A percentile compares a stretch with the other conserved stretches of the same genome.
These are phyloP conservation scores for Calycopis cecrops DNA, from an alignment of 1,140 invertebrate genomes.

Conservation along the genomic window DNA sequence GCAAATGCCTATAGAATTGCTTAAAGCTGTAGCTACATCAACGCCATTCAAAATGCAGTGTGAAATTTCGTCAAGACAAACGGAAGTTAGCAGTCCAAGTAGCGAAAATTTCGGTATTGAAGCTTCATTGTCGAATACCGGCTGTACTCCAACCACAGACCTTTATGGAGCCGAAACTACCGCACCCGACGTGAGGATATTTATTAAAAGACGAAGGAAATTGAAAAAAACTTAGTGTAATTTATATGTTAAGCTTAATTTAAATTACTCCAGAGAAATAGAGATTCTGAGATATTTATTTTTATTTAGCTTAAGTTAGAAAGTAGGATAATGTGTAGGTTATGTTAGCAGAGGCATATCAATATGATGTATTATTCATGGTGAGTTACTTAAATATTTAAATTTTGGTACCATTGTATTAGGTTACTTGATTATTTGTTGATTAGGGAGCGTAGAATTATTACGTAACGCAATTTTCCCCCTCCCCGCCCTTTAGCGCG, in stretches of 20 bases:
- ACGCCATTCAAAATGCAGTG: conserved; percentile 41
- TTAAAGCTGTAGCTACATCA: conserved; percentile 51
- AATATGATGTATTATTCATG: too few relatives aligned
- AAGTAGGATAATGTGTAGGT: too few relatives aligned
- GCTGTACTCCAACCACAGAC: conserved; percentile 17
- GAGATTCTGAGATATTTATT: too few relatives aligned
- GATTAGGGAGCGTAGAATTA: too few relatives aligned
- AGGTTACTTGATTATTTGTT: too few relatives aligned
- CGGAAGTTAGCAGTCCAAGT: neutral
- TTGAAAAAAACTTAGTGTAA: conserved; percentile 27
- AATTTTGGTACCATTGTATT: too few relatives aligned
- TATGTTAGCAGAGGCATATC: too few relatives aligned
- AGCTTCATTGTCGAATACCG: conserved; percentile 1
- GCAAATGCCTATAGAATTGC: conserved; percentile 9
- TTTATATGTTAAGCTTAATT: neutral
- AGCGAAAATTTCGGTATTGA: neutral
- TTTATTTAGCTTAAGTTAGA: too few relatives aligned
- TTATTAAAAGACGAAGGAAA: conserved; percentile 52
- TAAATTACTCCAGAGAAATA: neutral
- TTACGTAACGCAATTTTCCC: too few relatives aligned
- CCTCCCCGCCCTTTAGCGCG: too few relatives aligned
- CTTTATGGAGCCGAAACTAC: conserved; percentile 25
- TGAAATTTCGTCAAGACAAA: neutral
- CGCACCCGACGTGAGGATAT: conserved; percentile 58
- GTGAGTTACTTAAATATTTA: too few relatives aligned